A percentile compares a stretch with the other conserved stretches of the same genome.
Evolutionary conservation across 2,888 invertebrate species (phyloP).

Genomic region (Tryphoninae sp.): DNA sequence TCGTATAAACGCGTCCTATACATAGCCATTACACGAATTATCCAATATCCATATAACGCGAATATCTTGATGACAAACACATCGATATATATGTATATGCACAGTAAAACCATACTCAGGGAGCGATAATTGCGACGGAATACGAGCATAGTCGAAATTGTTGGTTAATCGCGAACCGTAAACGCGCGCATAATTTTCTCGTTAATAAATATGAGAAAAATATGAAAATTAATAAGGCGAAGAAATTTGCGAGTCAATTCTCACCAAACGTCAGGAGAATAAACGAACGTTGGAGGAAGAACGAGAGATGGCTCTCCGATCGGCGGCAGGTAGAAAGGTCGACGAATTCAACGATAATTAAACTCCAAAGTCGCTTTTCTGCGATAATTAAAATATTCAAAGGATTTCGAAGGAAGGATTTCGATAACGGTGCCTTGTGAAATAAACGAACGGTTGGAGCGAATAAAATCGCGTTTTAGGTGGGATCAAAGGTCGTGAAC

Average conservation of each 20-base stretch:
- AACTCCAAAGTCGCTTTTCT: too few species aligned
- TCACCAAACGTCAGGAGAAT: background rate
- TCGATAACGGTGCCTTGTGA: too few species aligned
- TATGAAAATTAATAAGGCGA: background rate
- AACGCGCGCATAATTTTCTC: background rate
- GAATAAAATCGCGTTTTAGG: constrained; percentile 32
- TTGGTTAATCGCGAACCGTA: background rate
- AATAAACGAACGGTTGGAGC: background rate
- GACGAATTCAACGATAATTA: too few species aligned
- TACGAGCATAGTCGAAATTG: background rate
- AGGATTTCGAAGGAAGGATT: too few species aligned
- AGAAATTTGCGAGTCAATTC: background rate
- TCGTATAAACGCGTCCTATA: too few species aligned
- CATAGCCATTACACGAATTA: background rate
- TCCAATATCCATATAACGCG: background rate
- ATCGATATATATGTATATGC: background rate
- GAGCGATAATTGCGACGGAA: background rate
- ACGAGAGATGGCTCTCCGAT: background rate
- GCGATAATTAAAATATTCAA: too few species aligned
- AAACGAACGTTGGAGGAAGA: constrained; percentile 6
- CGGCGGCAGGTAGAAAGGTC: too few species aligned
- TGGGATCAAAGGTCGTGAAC: constrained; percentile 32
- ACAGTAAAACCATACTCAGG: background rate
- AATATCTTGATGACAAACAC: background rate
- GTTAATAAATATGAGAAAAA: background rate